These are phyloP conservation scores for Idaea dimidiata DNA, from an alignment of 2,888 invertebrate species.

Conservation along the genomic window DNA sequence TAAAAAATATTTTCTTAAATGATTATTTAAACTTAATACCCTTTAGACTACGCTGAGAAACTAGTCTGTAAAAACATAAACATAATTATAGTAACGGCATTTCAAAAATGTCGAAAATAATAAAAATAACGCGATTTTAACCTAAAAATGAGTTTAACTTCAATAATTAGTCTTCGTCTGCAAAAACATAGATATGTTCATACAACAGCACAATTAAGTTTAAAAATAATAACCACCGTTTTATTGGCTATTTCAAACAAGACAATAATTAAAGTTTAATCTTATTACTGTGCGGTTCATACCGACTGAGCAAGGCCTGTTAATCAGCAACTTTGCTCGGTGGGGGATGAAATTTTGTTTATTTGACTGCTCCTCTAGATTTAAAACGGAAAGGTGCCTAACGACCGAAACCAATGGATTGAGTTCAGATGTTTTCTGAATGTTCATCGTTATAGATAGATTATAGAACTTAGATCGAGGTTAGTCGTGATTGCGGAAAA, in stretches of 20 bases:
- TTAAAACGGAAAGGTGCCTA: slow-evolving; percentile 42
- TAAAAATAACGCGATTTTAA: too few relatives aligned
- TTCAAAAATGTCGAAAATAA: too few relatives aligned
- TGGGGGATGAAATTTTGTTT: slow-evolving; percentile 48
- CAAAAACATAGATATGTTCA: neutral
- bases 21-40: too few relatives aligned
- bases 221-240: slow-evolving; percentile 16
- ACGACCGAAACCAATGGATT: slow-evolving; percentile 37
- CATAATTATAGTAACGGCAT: too few relatives aligned
- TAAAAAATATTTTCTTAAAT: too few relatives aligned
- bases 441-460: neutral
- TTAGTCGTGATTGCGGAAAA: neutral
- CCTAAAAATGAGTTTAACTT: too few relatives aligned
- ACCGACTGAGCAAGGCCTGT: slow-evolving; percentile 32
- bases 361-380: slow-evolving; percentile 46
- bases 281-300: slow-evolving; percentile 18
- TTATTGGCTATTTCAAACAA: slow-evolving; percentile 24
- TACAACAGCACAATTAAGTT: neutral
- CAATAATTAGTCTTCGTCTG: too few relatives aligned
- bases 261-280: slow-evolving; percentile 26
- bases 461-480: neutral
- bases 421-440: slow-evolving; percentile 14
- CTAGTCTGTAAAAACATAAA: too few relatives aligned
- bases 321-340: slow-evolving; percentile 40
- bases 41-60: too few relatives aligned